A percentile compares a stretch with the other conserved stretches of the same genome.
phyloP scores from a whole-genome alignment of 2,113 vertebrate species.

The Petrocephalus microphthalmus region DNA sequence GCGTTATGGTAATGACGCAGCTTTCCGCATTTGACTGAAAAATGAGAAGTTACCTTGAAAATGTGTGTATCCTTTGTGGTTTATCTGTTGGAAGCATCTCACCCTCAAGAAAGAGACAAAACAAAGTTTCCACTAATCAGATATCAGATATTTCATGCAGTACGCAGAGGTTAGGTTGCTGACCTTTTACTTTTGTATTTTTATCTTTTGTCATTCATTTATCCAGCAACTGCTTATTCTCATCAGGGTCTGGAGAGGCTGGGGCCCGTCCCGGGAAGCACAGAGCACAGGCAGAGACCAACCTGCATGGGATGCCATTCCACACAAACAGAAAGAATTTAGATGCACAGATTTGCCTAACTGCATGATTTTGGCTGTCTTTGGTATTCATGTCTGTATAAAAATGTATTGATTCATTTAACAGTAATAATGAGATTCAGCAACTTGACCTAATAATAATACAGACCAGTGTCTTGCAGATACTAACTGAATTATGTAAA shows the following conservation, averaged over 20 bases:
- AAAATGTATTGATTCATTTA: not conserved
- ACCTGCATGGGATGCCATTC: not conserved
- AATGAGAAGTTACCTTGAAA: too few species aligned
- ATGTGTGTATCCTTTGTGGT: too few species aligned
- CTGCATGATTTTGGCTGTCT: not conserved
- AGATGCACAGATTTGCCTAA: not conserved
- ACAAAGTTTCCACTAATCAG: not conserved
- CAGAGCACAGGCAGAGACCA: not conserved
- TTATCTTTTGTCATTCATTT: not conserved
- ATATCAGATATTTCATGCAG: not conserved
- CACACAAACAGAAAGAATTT: not conserved
- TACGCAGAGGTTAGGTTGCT: not conserved
- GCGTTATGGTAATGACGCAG: too few species aligned
- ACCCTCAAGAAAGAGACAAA: not conserved
- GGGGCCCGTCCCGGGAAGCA: not conserved
- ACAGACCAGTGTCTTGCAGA: not conserved
- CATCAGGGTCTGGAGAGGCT: not conserved
- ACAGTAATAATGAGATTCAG: not conserved
- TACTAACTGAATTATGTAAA: not conserved
- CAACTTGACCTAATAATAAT: not conserved
- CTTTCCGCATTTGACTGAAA: too few species aligned
- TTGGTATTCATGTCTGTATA: not conserved
- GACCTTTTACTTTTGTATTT: not conserved
- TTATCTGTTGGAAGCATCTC: not conserved
- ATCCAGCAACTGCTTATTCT: not conserved